Percentiles rank a stretch among this genome's conserved stretches.
These are phyloP conservation scores for Poecile atricapillus DNA, from an alignment of 2,113 vertebrate species.

Conservation along the genomic window DNA sequence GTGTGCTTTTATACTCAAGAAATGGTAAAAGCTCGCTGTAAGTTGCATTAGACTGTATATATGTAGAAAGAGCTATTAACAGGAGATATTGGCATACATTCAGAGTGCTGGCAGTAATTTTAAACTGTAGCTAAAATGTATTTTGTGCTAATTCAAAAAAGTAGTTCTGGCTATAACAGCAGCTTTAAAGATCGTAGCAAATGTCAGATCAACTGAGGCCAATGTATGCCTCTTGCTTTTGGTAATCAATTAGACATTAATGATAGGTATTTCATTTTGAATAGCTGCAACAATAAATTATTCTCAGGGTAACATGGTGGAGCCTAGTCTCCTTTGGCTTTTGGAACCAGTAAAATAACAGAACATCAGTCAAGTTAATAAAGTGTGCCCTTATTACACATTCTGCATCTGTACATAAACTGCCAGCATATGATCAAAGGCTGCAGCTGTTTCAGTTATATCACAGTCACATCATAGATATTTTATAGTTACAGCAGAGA, in stretches of 20 bases:
- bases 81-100: slow-evolving; percentile 21
- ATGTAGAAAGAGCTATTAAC: slow-evolving; percentile 54
- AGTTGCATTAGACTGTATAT: slow-evolving; percentile 10
- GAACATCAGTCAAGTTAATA: slow-evolving; percentile 63
- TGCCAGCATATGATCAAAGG: slow-evolving; percentile 32
- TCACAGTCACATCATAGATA: background rate
- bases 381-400: slow-evolving; percentile 29
- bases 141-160: background rate
- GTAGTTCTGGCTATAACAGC: background rate
- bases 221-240: background rate
- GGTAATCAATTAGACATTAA: slow-evolving; percentile 34
- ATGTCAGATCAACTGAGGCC: background rate
- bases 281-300: slow-evolving; percentile 21
- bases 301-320: background rate
- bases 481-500: background rate
- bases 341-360: slow-evolving; percentile 42
- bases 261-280: slow-evolving; percentile 16
- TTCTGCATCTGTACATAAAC: slow-evolving; percentile 25
- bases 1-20: slow-evolving; percentile 10
- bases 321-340: slow-evolving; percentile 10
- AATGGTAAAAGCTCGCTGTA: background rate
- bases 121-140: background rate
- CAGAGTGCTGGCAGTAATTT: background rate
- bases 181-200: background rate
- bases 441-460: slow-evolving; percentile 25